Evolutionary conservation across 92 coral and sea anemone genomes (phyloP).

Genomic region (Epizoanthus ramosus): DNA sequence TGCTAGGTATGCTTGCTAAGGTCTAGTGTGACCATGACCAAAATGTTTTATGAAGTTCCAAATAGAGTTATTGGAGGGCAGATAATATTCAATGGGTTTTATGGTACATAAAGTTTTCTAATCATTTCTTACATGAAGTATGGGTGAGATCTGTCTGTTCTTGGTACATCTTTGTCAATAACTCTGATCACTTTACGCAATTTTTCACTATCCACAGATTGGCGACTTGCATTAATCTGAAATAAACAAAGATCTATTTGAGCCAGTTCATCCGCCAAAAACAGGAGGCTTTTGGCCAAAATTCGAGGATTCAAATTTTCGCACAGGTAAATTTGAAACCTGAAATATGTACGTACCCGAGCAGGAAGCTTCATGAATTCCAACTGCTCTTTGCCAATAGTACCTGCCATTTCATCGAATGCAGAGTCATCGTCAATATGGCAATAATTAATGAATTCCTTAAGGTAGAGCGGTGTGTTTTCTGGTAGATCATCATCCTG

Average conservation of each 20-base stretch:
- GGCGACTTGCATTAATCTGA: conserved; percentile 84
- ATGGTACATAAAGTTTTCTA: no score
- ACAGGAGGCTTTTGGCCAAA: no score
- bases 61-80: no score
- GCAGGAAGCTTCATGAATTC: conserved; percentile 85
- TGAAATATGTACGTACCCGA: conserved; percentile 69
- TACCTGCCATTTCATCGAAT: conserved; percentile 35
- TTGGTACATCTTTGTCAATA: conserved; percentile 97
- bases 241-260: background rate
- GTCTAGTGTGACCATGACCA: no score
- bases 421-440: conserved; percentile 10
- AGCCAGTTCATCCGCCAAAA: no score
- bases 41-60: no score
- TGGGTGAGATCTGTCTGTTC: conserved; percentile 87
- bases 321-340: no score
- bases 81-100: no score
- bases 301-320: no score
- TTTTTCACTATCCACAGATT: conserved; percentile 60
- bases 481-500: conserved; percentile 48
- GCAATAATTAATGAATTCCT: conserved; percentile 60
- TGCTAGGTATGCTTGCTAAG: no score
- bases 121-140: conserved; percentile 66
- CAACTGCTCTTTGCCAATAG: conserved; percentile 69
- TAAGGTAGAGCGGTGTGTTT: conserved; percentile 61
- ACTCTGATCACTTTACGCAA: conserved; percentile 66